Evolutionary conservation across 1,140 invertebrate genomes (phyloP), one percentile per base, ranked within the genome.

Genomic region (Ptiloglossa arizonensis): DNA sequence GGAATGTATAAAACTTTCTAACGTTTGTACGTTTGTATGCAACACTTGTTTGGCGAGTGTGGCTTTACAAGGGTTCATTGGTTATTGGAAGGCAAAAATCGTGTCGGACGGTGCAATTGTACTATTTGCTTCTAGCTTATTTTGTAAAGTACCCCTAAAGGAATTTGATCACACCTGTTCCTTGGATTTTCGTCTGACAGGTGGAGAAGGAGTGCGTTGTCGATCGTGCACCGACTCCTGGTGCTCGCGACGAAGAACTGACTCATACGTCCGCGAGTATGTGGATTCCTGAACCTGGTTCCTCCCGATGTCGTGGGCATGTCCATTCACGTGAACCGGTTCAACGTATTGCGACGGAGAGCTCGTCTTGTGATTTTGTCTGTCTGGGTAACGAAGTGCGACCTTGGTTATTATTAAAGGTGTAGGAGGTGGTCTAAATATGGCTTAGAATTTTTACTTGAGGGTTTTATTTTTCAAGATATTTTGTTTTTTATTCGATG

Each of bases 201-300:
- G 94, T 1, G 94, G 94, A 54, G 90, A 90, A 0, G 89, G 89
- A 17, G 87, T 75, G 38, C 66, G 66, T 54, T 72, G 66, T 60
- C 56, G 72, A 0, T 93, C 91, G 32, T 29, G 93, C 91, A 54
- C 91, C 91, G 69, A 92, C 8, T 89, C 86, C 13, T 87, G 87
- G 24, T 89, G 74, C 9, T 83, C 75, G 0, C 78, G 84, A n/a
- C 85, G 83, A 1, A 72, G 71, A 17, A 85, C 79, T 0, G 85
- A 66, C 29, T 90, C 89, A 62, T 88, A 90, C 50, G 64, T 87
- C 60, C 87, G 81, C 38, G 85, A 79, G 59, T 90, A 89, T 5
- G 85, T 81, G 17, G 84, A 85, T 38, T 91, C 88, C 17, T 62
- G 59, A 6, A 85, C 76, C 41, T 89, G 88, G 72, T 80, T 88